Evolutionary conservation across 1,140 invertebrate species (phyloP), one percentile per base, ranked within the genome.

Genomic region (Rhyzopertha dominica): DNA sequence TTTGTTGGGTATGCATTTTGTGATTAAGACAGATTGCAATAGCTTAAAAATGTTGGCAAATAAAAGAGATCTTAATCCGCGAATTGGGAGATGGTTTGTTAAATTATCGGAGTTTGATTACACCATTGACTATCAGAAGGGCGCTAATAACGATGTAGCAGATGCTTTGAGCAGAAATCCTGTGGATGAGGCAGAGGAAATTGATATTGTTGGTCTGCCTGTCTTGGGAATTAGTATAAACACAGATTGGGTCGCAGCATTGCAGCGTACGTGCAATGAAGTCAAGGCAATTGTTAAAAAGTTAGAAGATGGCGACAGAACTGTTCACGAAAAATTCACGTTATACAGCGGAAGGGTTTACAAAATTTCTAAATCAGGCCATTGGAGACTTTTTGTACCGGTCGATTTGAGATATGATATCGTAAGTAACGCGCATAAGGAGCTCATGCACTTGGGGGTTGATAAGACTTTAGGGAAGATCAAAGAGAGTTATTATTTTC

Each of bases 81-180:
- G 51, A 18, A 51, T 56, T 10, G 51, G 54, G 1, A 23, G 54
- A 16, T 56, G 54, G 54, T 56, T 56, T 37, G 25, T 53, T 1
- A 39, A 38, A 14, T 32, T 56, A 31, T 53, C 54, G 2, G 38
- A 56, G 20, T 53, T 46, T 19, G 18, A 41, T 31, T 50, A 53
- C 26, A 24, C 22, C 3, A 31, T 53, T 4, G 51, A 56, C 22
- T 43, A 55, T 40, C 30, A 40, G 4, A 54, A 44, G 13, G 51
- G 48, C 22, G n/a, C 5, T 29, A 48, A 16, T 23, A 41, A 47
- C 29, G 13, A 18, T 14, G 37, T 41, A 2, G 45, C 45, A 8
- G 45, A 47, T 24, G 17, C 45, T 2, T 32, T 57, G 24, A 57
- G 48, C 31, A 12, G 54, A 25, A 25, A 51, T 30, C 47, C 48